Conservation (phyloP, 2,797 vertebrate species). For the Artibeus lituratus region DNA sequence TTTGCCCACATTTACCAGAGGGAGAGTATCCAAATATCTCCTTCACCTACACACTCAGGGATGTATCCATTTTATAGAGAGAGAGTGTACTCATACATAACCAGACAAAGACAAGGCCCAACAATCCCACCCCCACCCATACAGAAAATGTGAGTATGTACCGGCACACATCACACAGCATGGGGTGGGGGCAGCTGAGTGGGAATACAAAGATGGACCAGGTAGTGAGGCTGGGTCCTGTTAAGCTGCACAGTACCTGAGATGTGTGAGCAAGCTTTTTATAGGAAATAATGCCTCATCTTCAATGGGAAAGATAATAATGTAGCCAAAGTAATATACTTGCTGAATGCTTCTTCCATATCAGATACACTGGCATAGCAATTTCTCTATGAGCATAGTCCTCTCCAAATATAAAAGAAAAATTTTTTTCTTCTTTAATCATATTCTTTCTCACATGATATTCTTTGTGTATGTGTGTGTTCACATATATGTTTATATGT, state of each 20-base stretch:
- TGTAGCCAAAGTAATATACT: neutral
- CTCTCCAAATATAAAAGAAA: conserved; percentile 39
- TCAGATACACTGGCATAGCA: neutral
- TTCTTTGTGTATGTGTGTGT: neutral
- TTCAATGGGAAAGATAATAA: neutral
- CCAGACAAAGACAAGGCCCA: neutral
- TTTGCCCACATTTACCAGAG: neutral
- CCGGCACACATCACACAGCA: neutral
- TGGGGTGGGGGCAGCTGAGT: neutral
- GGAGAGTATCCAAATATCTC: neutral
- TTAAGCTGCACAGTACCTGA: neutral
- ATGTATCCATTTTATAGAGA: neutral
- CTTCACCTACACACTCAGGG: neutral
- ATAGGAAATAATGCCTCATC: neutral
- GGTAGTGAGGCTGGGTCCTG: neutral
- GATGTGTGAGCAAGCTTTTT: neutral
- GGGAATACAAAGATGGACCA: neutral
- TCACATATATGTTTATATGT: neutral
- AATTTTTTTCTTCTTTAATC: neutral
- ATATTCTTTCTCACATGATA: neutral
- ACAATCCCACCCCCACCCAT: neutral
- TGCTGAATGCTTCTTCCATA: neutral
- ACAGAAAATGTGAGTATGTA: neutral
- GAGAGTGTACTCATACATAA: neutral
- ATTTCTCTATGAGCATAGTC: neutral